Percentiles rank a stretch among this genome's conserved stretches.
phyloP scores from a whole-genome alignment of 2,888 invertebrate species.

The Drosophila falleni region DNA sequence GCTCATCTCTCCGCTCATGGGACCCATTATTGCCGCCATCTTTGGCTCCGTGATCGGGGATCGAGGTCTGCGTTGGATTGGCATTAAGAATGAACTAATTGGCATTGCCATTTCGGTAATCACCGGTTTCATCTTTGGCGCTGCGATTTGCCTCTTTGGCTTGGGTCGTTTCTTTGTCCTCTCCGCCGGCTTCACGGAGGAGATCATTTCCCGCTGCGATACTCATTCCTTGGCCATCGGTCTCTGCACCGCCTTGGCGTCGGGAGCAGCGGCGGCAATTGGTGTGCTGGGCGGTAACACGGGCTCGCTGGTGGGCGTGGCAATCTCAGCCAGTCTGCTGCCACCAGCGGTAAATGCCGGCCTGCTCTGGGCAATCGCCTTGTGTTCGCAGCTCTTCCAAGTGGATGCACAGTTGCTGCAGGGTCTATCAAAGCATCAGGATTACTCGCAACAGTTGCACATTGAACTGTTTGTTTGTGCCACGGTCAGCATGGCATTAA shows the following conservation, averaged over 20 bases:
- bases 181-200: slow-evolving; percentile 88
- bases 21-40: slow-evolving; percentile 91
- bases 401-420: slow-evolving; percentile 84
- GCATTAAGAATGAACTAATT: slow-evolving; percentile 88
- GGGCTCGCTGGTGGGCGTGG: slow-evolving; percentile 91
- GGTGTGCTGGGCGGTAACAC: slow-evolving; percentile 91
- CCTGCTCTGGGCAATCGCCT: slow-evolving; percentile 88
- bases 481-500: slow-evolving; percentile 89
- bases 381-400: slow-evolving; percentile 86
- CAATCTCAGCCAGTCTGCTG: slow-evolving; percentile 91
- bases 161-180: slow-evolving; percentile 87
- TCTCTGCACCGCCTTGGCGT: slow-evolving; percentile 89
- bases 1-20: slow-evolving; percentile 92
- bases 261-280: slow-evolving; percentile 91
- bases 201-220: slow-evolving; percentile 88
- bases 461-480: slow-evolving; percentile 88
- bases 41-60: slow-evolving; percentile 90
- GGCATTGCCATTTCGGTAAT: slow-evolving; percentile 88
- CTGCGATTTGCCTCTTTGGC: slow-evolving; percentile 85
- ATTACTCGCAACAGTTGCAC: slow-evolving; percentile 87
- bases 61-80: slow-evolving; percentile 87
- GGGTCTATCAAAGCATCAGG: slow-evolving; percentile 80
- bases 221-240: slow-evolving; percentile 90
- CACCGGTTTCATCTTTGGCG: slow-evolving; percentile 89
- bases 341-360: slow-evolving; percentile 93